These are phyloP conservation scores for Drosophila athabasca DNA, from an alignment of 1,140 invertebrate species.

Conservation along the genomic window DNA sequence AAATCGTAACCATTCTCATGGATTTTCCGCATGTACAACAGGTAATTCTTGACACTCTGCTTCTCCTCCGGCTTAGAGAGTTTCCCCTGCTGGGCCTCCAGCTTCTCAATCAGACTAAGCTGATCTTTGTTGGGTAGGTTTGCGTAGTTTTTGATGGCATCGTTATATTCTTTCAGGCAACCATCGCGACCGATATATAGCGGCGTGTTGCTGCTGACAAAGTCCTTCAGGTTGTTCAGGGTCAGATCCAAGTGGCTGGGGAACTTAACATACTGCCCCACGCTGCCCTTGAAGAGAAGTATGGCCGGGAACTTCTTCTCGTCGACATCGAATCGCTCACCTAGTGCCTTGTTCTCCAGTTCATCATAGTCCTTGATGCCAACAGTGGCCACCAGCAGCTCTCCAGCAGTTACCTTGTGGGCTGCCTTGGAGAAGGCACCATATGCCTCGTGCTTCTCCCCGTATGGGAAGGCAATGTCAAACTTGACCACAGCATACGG, in stretches of 20 bases:
- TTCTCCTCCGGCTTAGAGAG: slow-evolving; percentile 86
- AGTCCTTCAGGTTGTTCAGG: slow-evolving; percentile 91
- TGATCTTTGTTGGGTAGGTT: slow-evolving; percentile 87
- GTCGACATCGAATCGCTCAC: slow-evolving; percentile 88
- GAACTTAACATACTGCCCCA: slow-evolving; percentile 47
- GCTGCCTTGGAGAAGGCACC: slow-evolving; percentile 90
- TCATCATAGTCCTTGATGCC: slow-evolving; percentile 97
- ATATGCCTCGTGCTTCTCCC: slow-evolving; percentile 96
- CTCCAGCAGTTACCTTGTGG: slow-evolving; percentile 85
- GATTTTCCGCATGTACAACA: slow-evolving; percentile 93
- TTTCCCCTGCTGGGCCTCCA: slow-evolving; percentile 85
- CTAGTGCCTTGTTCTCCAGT: slow-evolving; percentile 94
- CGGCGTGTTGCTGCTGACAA: slow-evolving; percentile 89
- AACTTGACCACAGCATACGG: slow-evolving; percentile 94
- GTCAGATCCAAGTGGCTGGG: slow-evolving; percentile 87
- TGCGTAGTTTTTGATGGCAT: slow-evolving; percentile 86
- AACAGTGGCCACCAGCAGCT: slow-evolving; percentile 93
- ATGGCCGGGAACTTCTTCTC: slow-evolving; percentile 93
- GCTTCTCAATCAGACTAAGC: slow-evolving; percentile 85
- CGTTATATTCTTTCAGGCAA: slow-evolving; percentile 93
- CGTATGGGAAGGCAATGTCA: slow-evolving; percentile 97
- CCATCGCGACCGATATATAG: slow-evolving; percentile 94
- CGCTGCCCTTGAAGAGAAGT: slow-evolving; percentile 88
- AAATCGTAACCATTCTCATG: slow-evolving; percentile 93
- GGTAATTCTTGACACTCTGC: slow-evolving; percentile 90